A percentile compares a stretch with the other conserved stretches of the same genome.
phyloP scores from a whole-genome alignment of 2,113 vertebrate species.

The Lontra canadensis region DNA sequence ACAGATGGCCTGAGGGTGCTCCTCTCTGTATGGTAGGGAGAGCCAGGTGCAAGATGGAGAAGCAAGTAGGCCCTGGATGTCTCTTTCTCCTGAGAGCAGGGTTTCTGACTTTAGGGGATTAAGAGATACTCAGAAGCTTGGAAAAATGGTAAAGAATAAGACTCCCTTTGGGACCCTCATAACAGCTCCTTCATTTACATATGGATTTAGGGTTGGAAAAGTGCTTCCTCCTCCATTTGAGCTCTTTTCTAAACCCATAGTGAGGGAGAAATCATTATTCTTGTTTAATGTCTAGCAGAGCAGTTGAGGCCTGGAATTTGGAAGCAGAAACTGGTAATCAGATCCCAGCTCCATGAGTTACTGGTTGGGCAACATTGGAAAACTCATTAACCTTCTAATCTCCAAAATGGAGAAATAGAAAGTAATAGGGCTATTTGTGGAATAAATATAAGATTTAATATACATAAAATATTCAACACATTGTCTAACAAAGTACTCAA shows the following conservation, averaged over 20 bases:
- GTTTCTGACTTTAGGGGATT: not conserved
- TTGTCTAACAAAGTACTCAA: not conserved
- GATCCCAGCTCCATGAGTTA: not conserved
- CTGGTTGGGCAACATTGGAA: not conserved
- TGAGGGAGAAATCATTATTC: not conserved
- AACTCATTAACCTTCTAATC: not conserved
- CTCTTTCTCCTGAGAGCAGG: not conserved
- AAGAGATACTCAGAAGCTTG: not conserved
- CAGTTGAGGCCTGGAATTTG: not conserved
- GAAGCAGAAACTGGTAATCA: not conserved
- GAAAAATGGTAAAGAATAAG: not conserved
- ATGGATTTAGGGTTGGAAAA: not conserved
- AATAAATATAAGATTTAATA: not conserved
- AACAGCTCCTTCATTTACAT: not conserved
- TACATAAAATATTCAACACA: not conserved
- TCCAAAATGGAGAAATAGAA: not conserved
- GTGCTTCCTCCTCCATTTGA: not conserved
- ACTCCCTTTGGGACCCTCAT: not conserved
- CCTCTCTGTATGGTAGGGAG: not conserved
- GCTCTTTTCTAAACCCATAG: not conserved
- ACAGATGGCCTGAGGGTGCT: not conserved
- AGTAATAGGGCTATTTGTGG: not conserved
- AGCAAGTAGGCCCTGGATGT: accelerated
- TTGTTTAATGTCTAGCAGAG: not conserved
- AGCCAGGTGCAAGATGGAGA: not conserved